A percentile compares a stretch with the other conserved stretches of the same genome.
Conservation (phyloP, 1,140 invertebrate genomes). For the Ptiloglossa arizonensis region DNA sequence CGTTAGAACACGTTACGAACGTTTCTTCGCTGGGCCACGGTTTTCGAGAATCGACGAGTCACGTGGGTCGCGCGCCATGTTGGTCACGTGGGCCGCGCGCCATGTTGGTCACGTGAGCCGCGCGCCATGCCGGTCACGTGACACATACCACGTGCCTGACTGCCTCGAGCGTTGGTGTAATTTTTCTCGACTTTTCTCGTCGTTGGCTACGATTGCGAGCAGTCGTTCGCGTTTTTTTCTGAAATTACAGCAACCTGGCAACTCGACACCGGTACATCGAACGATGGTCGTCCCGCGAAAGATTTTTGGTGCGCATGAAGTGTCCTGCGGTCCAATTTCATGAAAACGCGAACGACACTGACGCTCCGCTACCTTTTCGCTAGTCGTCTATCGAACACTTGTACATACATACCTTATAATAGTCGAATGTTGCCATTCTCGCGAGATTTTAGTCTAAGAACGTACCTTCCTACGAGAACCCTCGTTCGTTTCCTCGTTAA, state of each 20-base stretch:
- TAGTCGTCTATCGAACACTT: neutral
- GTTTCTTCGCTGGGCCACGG: no score
- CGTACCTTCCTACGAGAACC: conserved; percentile 31
- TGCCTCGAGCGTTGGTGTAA: no score
- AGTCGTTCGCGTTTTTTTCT: neutral
- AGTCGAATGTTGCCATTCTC: neutral
- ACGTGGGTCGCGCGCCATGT: no score
- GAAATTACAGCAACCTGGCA: neutral
- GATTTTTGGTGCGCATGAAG: no score
- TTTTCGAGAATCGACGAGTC: no score
- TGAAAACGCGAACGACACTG: neutral
- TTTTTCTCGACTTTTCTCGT: conserved; percentile 10
- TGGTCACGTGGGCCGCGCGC: no score
- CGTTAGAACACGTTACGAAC: neutral
- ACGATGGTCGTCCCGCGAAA: no score
- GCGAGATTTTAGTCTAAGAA: conserved; percentile 2
- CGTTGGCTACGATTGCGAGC: neutral
- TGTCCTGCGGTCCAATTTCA: no score
- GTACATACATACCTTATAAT: conserved; percentile 19
- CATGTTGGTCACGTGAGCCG: no score
- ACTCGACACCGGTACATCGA: no score
- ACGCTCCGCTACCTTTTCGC: neutral
- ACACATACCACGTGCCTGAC: no score
- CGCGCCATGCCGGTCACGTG: no score
- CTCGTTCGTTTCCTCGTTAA: conserved; percentile 15